phyloP scores from a whole-genome alignment of 1,140 invertebrate species.

The Drosophila suzukii region DNA sequence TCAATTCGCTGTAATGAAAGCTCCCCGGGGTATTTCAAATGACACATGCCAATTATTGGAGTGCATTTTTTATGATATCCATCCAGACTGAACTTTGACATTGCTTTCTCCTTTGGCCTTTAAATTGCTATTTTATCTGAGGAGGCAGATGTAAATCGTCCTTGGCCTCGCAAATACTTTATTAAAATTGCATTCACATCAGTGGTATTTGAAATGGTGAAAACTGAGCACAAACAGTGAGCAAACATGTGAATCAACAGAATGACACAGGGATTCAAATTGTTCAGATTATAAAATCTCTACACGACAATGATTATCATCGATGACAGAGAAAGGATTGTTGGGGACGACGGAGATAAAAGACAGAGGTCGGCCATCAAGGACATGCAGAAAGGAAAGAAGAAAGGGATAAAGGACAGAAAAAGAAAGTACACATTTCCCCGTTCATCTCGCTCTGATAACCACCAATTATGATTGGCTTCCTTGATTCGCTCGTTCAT shows the following conservation, averaged over 20 bases:
- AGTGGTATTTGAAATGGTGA: constrained; percentile 27
- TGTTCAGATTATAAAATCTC: constrained; percentile 76
- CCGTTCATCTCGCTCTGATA: constrained; percentile 33
- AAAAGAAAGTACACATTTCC: constrained; percentile 22
- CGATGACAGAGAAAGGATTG: constrained; percentile 56
- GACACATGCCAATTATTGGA: constrained; percentile 55
- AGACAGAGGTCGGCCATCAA: constrained; percentile 30
- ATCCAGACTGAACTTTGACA: constrained; percentile 22
- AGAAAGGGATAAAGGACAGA: constrained; percentile 11
- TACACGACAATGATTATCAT: constrained; percentile 55
- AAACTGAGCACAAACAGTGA: constrained; percentile 42
- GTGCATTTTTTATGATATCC: constrained; percentile 61
- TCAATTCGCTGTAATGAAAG: not conserved
- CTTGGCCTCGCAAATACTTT: constrained; percentile 52
- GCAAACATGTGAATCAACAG: constrained; percentile 69
- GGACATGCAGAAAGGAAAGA: constrained; percentile 19
- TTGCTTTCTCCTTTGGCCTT: constrained; percentile 30
- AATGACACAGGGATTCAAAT: constrained; percentile 57
- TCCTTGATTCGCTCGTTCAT: constrained; percentile 24
- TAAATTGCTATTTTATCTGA: not conserved
- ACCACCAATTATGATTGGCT: constrained; percentile 64
- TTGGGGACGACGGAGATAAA: constrained; percentile 58
- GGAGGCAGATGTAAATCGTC: not conserved
- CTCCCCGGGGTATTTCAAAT: constrained; percentile 6
- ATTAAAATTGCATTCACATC: constrained; percentile 54